phyloP scores from a whole-genome alignment of 2,797 vertebrate genomes.

The Myiothlypis chrysogaster region DNA sequence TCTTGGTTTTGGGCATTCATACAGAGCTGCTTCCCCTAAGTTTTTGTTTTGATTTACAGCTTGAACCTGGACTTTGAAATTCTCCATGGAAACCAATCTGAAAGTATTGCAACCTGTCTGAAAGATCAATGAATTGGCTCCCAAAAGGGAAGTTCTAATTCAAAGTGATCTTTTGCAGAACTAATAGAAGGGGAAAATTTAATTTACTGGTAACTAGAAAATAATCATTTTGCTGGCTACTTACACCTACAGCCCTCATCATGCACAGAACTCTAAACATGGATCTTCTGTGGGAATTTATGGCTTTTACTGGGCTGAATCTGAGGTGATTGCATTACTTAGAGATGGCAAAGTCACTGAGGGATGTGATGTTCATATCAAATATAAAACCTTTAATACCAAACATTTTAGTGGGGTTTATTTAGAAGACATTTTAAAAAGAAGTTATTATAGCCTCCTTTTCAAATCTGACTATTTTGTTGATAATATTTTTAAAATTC shows the following conservation, averaged over 20 bases:
- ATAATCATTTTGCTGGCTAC: neutral
- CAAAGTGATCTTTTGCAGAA: slow-evolving; percentile 18
- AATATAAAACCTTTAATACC: neutral
- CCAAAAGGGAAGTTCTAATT: slow-evolving; percentile 27
- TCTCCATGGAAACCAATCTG: slow-evolving; percentile 42
- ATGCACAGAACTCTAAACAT: neutral
- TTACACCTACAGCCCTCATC: neutral
- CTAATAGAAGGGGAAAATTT: slow-evolving; percentile 15
- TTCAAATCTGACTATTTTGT: neutral
- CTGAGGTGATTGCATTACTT: neutral
- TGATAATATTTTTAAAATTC: slow-evolving; percentile 10
- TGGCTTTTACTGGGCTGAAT: neutral
- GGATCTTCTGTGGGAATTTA: neutral
- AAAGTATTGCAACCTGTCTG: neutral
- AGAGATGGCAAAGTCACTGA: neutral
- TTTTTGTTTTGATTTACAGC: neutral
- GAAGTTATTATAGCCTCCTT: neutral
- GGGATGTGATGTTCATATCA: neutral
- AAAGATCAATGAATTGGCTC: slow-evolving; percentile 25
- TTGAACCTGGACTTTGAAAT: neutral
- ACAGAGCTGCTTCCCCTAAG: neutral
- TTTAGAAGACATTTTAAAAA: neutral
- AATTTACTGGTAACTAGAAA: slow-evolving; percentile 34
- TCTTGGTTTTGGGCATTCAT: neutral
- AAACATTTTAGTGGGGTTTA: neutral